Conservation (phyloP, 2,888 invertebrate species). For the Lasioglossum oenotherae region DNA sequence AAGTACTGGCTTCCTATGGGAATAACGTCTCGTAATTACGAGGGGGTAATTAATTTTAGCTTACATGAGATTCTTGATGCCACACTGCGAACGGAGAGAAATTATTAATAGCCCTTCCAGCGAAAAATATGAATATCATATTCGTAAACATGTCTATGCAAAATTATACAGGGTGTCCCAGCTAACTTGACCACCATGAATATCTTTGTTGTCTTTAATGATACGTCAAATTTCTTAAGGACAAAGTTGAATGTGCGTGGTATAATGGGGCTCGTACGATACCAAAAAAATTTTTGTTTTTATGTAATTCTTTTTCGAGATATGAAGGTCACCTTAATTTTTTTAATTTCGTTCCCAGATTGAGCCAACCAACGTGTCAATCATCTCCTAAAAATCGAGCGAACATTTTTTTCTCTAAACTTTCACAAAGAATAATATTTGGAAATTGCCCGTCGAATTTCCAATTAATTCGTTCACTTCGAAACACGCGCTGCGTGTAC, state of each 20-base stretch:
- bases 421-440: background rate
- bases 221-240: no score
- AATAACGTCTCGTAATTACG: conserved; percentile 6
- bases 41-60: conserved; percentile 24
- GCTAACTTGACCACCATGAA: no score
- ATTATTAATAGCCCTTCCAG: background rate
- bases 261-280: no score
- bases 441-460: background rate
- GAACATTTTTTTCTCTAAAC: background rate
- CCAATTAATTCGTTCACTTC: background rate
- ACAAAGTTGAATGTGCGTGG: no score
- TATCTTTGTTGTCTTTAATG: no score
- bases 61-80: conserved; percentile 11
- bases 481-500: background rate
- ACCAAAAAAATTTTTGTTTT: no score
- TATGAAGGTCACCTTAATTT: no score
- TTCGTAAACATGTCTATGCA: background rate
- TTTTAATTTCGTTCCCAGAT: background rate
- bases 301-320: no score
- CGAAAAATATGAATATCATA: background rate
- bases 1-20: conserved; percentile 22
- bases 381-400: background rate
- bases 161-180: no score
- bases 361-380: background rate
- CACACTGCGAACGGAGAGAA: background rate